These are phyloP conservation scores for Onthophagus sagittarius DNA, from an alignment of 2,888 invertebrate genomes.

Conservation along the genomic window DNA sequence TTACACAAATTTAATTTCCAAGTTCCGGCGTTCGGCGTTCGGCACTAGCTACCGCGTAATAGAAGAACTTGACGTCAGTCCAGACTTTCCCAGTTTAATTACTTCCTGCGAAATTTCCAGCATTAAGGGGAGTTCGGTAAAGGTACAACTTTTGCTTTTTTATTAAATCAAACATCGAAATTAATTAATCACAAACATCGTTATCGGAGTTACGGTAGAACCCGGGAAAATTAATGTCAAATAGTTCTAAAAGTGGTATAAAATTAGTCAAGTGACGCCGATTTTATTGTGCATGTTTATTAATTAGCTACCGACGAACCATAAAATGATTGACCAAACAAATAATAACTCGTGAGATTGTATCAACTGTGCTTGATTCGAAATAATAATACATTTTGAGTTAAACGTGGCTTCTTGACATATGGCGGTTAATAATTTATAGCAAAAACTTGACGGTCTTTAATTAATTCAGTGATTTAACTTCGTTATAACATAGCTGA, in stretches of 20 bases:
- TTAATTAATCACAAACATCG: neutral
- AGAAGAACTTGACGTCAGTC: neutral
- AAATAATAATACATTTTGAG: no score
- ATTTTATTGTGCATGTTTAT: no score
- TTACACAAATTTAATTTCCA: constrained; percentile 13
- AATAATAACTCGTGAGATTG: no score
- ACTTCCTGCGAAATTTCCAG: neutral
- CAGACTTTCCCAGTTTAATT: neutral
- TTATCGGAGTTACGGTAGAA: neutral
- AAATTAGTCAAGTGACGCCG: no score
- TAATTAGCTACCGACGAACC: no score
- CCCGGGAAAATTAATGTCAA: neutral
- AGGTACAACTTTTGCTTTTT: neutral
- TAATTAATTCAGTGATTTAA: no score
- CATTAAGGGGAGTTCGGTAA: neutral
- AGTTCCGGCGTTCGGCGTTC: neutral
- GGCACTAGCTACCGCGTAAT: neutral
- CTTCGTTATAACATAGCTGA: no score
- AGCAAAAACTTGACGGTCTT: no score
- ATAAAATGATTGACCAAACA: no score
- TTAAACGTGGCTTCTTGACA: no score
- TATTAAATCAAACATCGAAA: neutral
- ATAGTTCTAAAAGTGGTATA: neutral
- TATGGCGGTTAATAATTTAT: no score
- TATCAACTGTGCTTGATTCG: no score